Evolutionary conservation across 2,888 invertebrate species (phyloP), one percentile per base, ranked within the genome.

Genomic region (Drosophila colorata): DNA sequence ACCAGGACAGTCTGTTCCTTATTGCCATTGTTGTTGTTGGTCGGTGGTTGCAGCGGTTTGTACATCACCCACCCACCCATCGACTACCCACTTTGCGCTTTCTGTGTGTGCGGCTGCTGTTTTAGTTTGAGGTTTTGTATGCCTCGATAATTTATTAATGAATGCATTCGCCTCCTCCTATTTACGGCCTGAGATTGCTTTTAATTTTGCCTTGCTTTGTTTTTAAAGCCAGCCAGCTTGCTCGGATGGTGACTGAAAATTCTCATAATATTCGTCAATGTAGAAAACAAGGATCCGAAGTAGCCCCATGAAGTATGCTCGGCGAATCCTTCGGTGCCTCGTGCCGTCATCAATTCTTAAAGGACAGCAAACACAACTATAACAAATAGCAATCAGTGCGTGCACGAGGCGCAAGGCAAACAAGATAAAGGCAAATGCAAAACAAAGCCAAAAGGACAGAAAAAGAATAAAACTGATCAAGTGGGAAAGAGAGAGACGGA

Each of bases 111-210:
- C 25, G 56, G 65, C 43, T 76, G 58, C 66, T 69, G 61, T 78
- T 81, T 84, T 77, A 85, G 84, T 78, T 80, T 81, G 86, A 66
- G 79, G 81, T 65, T 74, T 72, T 74, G 69, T 70, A 60, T 53
- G 69, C 53, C 74, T 71, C 73, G 76, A 86, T 85, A 86, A 85
- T 84, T 85, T 85, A 85, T 85, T 85, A 86, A 86, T 86, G 78
- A 83, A 85, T 83, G 82, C 78, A 84, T 80, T 84, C 78, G 80
- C 85, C 82, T 75, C 70, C 73, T 74, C 68, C 63, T 75, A 73
- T 69, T 79, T 75, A 23, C 51, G 25, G 41, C 38, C 78, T 59
- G 74, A 72, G 72, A 72, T 69, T 61, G 63, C 72, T 52, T 76
- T 70, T 53, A 63, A 48, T 60, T 67, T 38, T 33, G 43, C 4